Evolutionary conservation across 2,888 invertebrate species (phyloP), one percentile per base, ranked within the genome.

Genomic region (Sturmia bella): DNA sequence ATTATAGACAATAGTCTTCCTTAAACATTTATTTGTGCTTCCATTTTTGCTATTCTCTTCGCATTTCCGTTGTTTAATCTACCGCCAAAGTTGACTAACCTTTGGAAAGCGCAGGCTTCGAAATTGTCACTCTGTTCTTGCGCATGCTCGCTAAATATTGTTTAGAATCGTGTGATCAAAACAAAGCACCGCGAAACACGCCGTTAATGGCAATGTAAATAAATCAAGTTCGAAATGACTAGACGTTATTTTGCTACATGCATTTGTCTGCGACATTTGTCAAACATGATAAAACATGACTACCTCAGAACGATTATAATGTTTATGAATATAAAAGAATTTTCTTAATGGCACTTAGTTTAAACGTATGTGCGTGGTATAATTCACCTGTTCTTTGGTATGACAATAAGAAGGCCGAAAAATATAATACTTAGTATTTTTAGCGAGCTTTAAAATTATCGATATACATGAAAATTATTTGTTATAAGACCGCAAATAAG

Each of bases 51-150:
- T 54, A 3, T 52, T 50, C 27, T 78, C 17, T 66, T 63, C 11
- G 9, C 27, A 82, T 78, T 78, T 82, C 82, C 78, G 74, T 70
- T 82, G 32, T 75, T 48, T 9, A 70, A 74, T 82, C 75, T 61
- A 24, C 70, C 78, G 70, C 64, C 78, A 75, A 69, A 75, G 82
- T 82, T 78, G 74, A 82, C 50, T 78, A 78, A 82, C 74, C 78
- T 54, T 32, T 66, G 17, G 9, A 43, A 7, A 37, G 77, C 81
- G 82, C 82, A 82, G 64, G 82, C 21, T 50, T 56, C 3, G 3
- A 27, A 66, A 66, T 68, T 76, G 3, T 27, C 15, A 6, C 17
- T 57, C 4, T 0, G 7, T 32, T 32, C 11, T 39, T 59, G 17
- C 78, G 82, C 82, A 75, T 70, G 74, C 48, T 37, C 15, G 37